A percentile compares a stretch with the other conserved stretches of the same genome.
These are phyloP conservation scores for Chloroceryle aenea DNA, from an alignment of 2,113 vertebrate species.

Conservation along the genomic window DNA sequence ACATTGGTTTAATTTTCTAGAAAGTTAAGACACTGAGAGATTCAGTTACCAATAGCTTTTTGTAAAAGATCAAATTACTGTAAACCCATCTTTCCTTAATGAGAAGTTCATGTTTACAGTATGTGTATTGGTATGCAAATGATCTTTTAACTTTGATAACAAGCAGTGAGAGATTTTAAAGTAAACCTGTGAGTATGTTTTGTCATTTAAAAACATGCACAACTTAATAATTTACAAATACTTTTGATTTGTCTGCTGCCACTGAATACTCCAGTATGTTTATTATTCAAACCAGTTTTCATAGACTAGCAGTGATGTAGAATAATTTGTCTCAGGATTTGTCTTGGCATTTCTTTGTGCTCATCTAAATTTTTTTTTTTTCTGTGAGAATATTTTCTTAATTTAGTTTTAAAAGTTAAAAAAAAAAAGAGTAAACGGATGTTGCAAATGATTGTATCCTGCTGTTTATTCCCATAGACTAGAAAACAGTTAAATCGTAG, in stretches of 20 bases:
- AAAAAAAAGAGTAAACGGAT: constrained; percentile 4
- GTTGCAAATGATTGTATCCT: constrained; percentile 40
- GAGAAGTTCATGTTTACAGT: constrained; percentile 82
- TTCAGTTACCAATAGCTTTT: constrained; percentile 78
- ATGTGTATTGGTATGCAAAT: constrained; percentile 79
- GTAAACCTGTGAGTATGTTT: constrained; percentile 73
- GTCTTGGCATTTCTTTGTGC: constrained; percentile 44
- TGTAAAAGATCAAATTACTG: constrained; percentile 79
- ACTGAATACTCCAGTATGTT: constrained; percentile 48
- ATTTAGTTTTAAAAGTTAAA: constrained; percentile 9
- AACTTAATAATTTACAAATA: constrained; percentile 64
- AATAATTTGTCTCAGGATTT: constrained; percentile 66
- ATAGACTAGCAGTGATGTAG: neutral
- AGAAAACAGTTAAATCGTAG: constrained; percentile 31
- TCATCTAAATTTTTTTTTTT: neutral
- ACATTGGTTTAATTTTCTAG: constrained; percentile 80
- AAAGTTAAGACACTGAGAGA: constrained; percentile 74
- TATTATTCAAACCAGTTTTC: constrained; percentile 43
- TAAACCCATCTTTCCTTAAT: constrained; percentile 80
- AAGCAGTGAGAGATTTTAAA: constrained; percentile 77
- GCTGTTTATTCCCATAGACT: constrained; percentile 49
- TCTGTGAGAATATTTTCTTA: constrained; percentile 51
- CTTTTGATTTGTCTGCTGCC: constrained; percentile 60
- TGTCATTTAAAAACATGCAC: constrained; percentile 74
- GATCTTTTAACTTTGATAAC: constrained; percentile 81